Evolutionary conservation across 1,140 invertebrate species (phyloP), one percentile per base, ranked within the genome.

Genomic region (Nixonia krombeini): DNA sequence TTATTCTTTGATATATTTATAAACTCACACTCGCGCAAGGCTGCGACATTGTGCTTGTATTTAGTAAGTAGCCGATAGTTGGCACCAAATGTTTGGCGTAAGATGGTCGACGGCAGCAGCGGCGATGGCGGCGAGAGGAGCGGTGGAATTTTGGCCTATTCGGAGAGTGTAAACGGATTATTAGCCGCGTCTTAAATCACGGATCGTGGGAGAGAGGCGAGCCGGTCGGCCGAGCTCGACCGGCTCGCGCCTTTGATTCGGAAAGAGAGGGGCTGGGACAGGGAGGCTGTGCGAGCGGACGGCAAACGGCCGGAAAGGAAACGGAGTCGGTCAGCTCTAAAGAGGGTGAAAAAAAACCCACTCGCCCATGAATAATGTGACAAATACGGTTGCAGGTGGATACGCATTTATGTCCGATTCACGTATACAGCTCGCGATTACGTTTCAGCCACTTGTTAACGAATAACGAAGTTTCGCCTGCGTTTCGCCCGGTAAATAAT

Each of bases 331-430:
- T 21, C 21, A 21, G 21, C 2, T 6, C 21, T 9, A 29, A 18
- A 52, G 49, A 46, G 13, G 25, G 12, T 40, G 13, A 28, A 50
- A 61, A 52, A 21, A 6, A 29, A 29, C 41, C 31, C 23, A 16
- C 21, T 38, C 31, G 13, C 23, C 25, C 40, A 55, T 57, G 46
- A 50, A 67, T 55, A 49, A 42, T 55, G 44, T 59, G 62, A 69
- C 56, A 73, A 67, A 73, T 69, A 69, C 68, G 59, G 67, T 63
- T 47, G 62, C 52, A 58, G 52, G 51, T 57, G 62, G 53, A 53
- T 40, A 55, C n/a, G 65, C 38, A 53, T 13, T 17, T 65, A 61
- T 58, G 53, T 64, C 25, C n/a, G n/a, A n/a, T n/a, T n/a, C n/a
- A n/a, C n/a, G n/a, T n/a, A n/a, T n/a, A n/a, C n/a, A n/a, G n/a